Evolutionary conservation across 2,888 invertebrate species (phyloP).

Genomic region (Chironomus tentans): DNA sequence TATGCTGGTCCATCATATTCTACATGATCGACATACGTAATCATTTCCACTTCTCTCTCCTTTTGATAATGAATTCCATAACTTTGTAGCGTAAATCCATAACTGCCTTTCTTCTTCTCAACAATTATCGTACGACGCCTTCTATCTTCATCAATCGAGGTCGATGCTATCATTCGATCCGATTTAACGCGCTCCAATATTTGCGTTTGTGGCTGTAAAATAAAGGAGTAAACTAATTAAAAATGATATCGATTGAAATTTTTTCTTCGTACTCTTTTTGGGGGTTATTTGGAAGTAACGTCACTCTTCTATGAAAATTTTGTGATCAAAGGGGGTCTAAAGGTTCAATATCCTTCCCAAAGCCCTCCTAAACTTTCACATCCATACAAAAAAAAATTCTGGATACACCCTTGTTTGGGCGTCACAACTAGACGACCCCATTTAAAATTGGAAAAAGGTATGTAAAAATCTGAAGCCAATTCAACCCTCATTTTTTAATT

Average conservation of each 20-base stretch:
- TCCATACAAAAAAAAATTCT: too few relatives aligned
- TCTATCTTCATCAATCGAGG: constrained; percentile 76
- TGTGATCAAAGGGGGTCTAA: too few relatives aligned
- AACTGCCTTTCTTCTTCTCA: constrained; percentile 80
- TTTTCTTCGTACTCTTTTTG: too few relatives aligned
- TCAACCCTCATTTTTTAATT: too few relatives aligned
- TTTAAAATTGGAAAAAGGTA: too few relatives aligned
- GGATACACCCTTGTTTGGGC: too few relatives aligned
- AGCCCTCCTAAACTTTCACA: too few relatives aligned
- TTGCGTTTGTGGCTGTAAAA: constrained; percentile 45
- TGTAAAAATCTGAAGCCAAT: too few relatives aligned
- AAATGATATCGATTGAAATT: neutral
- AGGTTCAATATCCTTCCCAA: too few relatives aligned
- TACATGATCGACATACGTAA: constrained; percentile 95
- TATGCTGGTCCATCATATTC: constrained; percentile 88
- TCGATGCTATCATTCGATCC: constrained; percentile 54
- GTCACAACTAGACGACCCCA: too few relatives aligned
- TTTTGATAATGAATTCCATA: constrained; percentile 94
- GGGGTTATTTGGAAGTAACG: too few relatives aligned
- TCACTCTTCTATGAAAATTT: too few relatives aligned
- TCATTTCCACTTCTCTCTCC: constrained; percentile 89
- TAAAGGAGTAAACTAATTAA: constrained; percentile 3
- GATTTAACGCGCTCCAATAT: constrained; percentile 63
- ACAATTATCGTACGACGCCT: constrained; percentile 83
- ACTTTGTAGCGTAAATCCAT: constrained; percentile 93